These are phyloP conservation scores for Chitala chitala DNA, from an alignment of 2,113 vertebrate genomes.

Conservation along the genomic window DNA sequence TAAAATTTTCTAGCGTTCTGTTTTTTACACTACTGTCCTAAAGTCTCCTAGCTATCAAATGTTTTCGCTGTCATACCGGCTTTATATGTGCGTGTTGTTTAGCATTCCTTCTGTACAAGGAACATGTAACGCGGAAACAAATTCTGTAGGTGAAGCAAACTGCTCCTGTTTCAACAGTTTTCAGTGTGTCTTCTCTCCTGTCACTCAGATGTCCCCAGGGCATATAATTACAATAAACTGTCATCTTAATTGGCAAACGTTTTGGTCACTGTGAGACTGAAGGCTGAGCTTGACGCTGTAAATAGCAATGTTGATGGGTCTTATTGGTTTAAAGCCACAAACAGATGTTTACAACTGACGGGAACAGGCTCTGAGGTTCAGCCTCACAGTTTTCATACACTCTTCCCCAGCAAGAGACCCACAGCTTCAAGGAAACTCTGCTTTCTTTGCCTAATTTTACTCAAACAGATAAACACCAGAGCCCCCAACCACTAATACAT, in stretches of 20 bases:
- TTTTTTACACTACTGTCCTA: too few relatives aligned
- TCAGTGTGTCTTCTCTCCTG: not conserved
- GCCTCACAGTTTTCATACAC: too few relatives aligned
- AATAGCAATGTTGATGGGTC: not conserved
- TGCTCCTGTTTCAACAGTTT: not conserved
- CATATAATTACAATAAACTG: constrained; percentile 11
- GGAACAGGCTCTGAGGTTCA: constrained; percentile 10
- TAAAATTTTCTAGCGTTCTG: not conserved
- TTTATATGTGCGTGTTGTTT: too few relatives aligned
- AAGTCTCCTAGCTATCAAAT: too few relatives aligned
- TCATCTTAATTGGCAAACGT: not conserved
- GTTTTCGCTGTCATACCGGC: too few relatives aligned
- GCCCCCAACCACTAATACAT: constrained; percentile 11
- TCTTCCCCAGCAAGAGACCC: not conserved
- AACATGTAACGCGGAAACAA: too few relatives aligned
- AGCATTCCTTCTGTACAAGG: too few relatives aligned
- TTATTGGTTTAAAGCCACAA: constrained; percentile 6
- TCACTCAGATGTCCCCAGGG: not conserved
- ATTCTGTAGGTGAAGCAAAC: too few relatives aligned
- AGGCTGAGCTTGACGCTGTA: not conserved
- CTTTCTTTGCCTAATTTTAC: not conserved
- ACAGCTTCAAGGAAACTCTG: not conserved
- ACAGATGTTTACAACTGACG: constrained; percentile 24
- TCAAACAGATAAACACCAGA: constrained; percentile 11
- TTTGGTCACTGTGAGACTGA: not conserved